Conservation (phyloP, 2,113 vertebrate genomes). For the Corythoichthys intestinalis region DNA sequence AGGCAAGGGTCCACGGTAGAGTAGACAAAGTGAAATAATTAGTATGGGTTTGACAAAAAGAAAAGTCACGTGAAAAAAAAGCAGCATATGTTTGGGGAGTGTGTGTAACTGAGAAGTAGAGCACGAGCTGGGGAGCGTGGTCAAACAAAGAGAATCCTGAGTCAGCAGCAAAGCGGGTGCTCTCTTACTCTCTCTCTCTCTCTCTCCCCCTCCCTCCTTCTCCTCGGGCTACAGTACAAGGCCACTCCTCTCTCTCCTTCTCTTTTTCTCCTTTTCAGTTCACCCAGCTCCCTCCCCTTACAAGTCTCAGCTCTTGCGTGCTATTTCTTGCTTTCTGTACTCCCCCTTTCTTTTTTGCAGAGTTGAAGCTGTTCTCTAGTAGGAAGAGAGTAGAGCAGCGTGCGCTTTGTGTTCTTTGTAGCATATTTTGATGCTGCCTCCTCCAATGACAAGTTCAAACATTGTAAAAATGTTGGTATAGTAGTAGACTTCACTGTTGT, state of each 20-base stretch:
- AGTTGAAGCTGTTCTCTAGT: constrained; percentile 34
- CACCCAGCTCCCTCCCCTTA: constrained; percentile 32
- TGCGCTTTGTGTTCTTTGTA: background rate
- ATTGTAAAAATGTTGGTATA: constrained; percentile 17
- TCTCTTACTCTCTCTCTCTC: constrained; percentile 50
- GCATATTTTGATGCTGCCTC: constrained; percentile 20
- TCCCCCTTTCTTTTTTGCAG: constrained; percentile 41
- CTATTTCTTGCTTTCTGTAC: constrained; percentile 62
- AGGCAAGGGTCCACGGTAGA: constrained; percentile 26
- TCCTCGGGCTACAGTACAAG: constrained; percentile 75
- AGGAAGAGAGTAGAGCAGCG: constrained; percentile 24
- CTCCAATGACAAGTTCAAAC: constrained; percentile 14
- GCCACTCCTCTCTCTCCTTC: constrained; percentile 47
- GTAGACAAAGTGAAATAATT: constrained; percentile 35
- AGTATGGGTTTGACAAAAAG: constrained; percentile 26
- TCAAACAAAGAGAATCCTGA: constrained; percentile 83
- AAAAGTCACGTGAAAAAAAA: constrained; percentile 49
- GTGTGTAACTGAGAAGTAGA: constrained; percentile 37
- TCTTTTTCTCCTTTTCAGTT: constrained; percentile 18
- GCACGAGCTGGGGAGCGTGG: constrained; percentile 60
- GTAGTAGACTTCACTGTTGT: constrained; percentile 31
- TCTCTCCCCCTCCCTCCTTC: constrained; percentile 28
- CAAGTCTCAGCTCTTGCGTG: constrained; percentile 54
- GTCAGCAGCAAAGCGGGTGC: constrained; percentile 76
- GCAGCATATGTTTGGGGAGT: constrained; percentile 39